Evolutionary conservation across 2,888 invertebrate genomes (phyloP).

Genomic region (Hypomecis punctinalis): DNA sequence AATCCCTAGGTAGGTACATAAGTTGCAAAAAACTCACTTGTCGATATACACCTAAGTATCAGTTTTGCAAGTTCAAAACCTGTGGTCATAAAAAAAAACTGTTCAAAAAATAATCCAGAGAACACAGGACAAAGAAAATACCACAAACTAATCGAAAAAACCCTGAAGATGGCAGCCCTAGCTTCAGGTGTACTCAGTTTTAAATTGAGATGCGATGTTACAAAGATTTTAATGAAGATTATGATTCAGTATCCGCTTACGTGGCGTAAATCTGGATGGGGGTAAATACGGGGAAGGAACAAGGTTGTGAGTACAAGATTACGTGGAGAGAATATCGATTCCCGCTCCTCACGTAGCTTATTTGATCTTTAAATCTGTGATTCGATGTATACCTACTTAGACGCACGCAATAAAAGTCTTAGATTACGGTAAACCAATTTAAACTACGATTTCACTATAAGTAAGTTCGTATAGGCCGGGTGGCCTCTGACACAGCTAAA

Average conservation of each 20-base stretch:
- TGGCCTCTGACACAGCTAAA: no score
- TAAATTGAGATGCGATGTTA: slow-evolving; percentile 53
- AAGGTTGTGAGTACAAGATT: slow-evolving; percentile 17
- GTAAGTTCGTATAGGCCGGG: no score
- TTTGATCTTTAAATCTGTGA: slow-evolving; percentile 5
- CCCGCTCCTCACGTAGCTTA: slow-evolving; percentile 12
- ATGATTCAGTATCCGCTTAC: slow-evolving; percentile 41
- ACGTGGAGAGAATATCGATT: slow-evolving; percentile 29
- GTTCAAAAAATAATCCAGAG: no score
- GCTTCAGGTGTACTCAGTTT: slow-evolving; percentile 38
- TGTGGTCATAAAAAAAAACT: no score
- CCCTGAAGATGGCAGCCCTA: no score
- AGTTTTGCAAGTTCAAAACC: no score
- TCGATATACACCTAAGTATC: no score
- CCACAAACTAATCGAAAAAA: no score
- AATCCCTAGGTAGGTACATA: no score
- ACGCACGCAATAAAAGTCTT: background rate
- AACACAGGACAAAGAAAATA: no score
- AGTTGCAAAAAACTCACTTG: no score
- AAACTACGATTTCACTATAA: no score
- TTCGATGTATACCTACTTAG: background rate
- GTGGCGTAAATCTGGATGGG: slow-evolving; percentile 35
- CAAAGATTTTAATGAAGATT: slow-evolving; percentile 57
- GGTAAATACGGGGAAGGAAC: slow-evolving; percentile 30
- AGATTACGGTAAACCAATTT: background rate